Percentiles rank a stretch among this genome's conserved stretches.
These are phyloP conservation scores for Cryptocephalus moraei DNA, from an alignment of 2,888 invertebrate species.

Conservation along the genomic window DNA sequence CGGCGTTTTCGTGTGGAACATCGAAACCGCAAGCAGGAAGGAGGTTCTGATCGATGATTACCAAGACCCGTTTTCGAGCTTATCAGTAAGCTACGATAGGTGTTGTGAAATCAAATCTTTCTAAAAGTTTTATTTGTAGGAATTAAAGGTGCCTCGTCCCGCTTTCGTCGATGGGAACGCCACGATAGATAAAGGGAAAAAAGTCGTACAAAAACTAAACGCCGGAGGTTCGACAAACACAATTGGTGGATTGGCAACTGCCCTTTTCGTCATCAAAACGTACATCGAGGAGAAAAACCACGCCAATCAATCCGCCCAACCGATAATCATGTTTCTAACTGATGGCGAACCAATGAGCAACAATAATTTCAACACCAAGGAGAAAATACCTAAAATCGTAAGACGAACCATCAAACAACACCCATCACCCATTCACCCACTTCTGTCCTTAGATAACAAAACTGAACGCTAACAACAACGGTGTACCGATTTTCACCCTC, in stretches of 20 bases:
- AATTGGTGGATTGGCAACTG: constrained; percentile 38
- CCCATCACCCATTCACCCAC: background rate
- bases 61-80: constrained; percentile 5
- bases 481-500: constrained; percentile 46
- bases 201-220: constrained; percentile 43
- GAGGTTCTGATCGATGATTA: constrained; percentile 13
- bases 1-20: constrained; percentile 41
- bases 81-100: constrained; percentile 1
- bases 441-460: constrained; percentile 1
- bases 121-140: constrained; percentile 1
- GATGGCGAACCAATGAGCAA: constrained; percentile 50
- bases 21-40: constrained; percentile 17
- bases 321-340: constrained; percentile 54
- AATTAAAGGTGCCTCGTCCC: constrained; percentile 4
- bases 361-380: background rate
- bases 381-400: constrained; percentile 43
- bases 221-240: constrained; percentile 59
- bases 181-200: constrained; percentile 46
- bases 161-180: constrained; percentile 41
- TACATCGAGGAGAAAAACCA: constrained; percentile 10
- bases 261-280: constrained; percentile 25
- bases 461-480: constrained; percentile 10
- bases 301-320: constrained; percentile 35
- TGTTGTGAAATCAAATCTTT: background rate
- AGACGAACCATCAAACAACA: constrained; percentile 7